Percentiles rank a stretch among this genome's conserved stretches.
Conservation (phyloP, 2,797 vertebrate species). For the Spheniscus humboldti region DNA sequence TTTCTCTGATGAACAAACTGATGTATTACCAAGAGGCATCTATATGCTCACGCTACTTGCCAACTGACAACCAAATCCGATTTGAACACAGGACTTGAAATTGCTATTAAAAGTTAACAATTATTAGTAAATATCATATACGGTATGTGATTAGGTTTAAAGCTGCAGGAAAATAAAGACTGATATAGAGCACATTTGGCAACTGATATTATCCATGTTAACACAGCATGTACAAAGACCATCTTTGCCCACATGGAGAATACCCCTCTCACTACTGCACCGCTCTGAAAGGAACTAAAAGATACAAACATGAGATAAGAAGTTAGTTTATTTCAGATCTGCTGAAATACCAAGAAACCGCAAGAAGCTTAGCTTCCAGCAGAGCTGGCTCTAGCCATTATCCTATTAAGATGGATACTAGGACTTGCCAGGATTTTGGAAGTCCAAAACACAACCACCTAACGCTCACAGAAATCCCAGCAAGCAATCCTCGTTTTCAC, state of each 20-base stretch:
- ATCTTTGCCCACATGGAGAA: background rate
- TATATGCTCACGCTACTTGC: background rate
- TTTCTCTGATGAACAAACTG: slow-evolving; percentile 34
- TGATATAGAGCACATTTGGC: background rate
- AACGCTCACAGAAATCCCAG: background rate
- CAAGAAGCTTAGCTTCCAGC: background rate
- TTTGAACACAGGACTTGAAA: background rate
- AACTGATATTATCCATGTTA: background rate
- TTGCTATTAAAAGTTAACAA: background rate
- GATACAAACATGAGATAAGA: background rate
- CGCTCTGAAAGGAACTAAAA: background rate
- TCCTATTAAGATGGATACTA: background rate
- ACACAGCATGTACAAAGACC: background rate
- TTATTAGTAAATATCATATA: background rate
- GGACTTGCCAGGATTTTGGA: background rate
- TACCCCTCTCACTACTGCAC: background rate
- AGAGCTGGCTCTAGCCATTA: background rate
- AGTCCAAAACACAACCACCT: background rate
- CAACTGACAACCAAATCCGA: background rate
- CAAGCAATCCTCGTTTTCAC: background rate
- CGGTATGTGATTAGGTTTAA: background rate
- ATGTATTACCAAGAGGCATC: slow-evolving; percentile 6
- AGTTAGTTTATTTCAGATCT: background rate
- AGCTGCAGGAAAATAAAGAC: background rate
- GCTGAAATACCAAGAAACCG: background rate